Evolutionary conservation across 2,797 vertebrate genomes (phyloP).

Genomic region (Echiichthys vipera): DNA sequence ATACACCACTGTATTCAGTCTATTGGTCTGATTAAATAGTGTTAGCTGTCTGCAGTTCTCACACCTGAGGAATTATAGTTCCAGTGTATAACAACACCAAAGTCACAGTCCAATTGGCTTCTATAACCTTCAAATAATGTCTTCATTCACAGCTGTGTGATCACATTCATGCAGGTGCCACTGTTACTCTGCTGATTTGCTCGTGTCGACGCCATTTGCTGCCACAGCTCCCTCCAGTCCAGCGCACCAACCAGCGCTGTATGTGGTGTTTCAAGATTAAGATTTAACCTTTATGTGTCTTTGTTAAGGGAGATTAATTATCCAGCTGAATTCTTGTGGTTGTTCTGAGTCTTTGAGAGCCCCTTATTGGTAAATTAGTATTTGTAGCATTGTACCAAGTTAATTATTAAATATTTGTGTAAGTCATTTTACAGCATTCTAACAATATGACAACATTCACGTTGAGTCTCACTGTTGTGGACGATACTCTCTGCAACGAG

Average conservation of each 20-base stretch:
- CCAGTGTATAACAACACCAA: background rate
- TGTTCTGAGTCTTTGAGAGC: background rate
- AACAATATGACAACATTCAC: no score
- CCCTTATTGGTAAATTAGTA: no score
- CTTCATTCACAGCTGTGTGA: background rate
- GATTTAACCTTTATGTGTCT: background rate
- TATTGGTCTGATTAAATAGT: slow-evolving; percentile 9
- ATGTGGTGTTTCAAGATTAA: background rate
- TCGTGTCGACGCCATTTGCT: background rate
- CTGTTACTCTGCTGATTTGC: background rate
- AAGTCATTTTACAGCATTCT: no score
- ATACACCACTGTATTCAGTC: slow-evolving; percentile 26
- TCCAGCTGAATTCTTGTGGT: background rate
- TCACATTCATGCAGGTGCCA: background rate
- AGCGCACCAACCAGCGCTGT: background rate
- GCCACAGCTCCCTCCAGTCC: background rate
- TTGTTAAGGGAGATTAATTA: background rate
- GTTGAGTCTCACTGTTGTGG: no score
- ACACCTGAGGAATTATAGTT: slow-evolving; percentile 1
- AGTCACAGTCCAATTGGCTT: background rate
- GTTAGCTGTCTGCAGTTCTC: background rate
- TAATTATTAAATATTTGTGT: no score
- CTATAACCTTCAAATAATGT: background rate
- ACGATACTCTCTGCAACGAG: no score
- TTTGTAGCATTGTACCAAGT: no score